phyloP scores from a whole-genome alignment of 2,888 invertebrate species.

The Gymnoscelis rufifasciata region DNA sequence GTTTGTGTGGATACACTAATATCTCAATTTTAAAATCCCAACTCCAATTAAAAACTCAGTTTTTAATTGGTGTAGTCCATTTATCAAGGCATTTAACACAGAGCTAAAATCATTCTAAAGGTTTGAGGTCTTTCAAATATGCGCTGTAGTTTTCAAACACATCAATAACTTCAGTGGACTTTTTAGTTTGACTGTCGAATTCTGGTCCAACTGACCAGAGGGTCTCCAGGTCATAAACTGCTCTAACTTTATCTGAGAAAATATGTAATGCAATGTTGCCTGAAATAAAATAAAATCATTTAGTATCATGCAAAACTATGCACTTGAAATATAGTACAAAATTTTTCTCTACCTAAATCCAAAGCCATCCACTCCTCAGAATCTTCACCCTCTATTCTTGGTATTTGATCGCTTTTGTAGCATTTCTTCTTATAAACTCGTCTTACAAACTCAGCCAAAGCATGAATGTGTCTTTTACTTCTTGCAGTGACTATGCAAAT shows the following conservation, averaged over 20 bases:
- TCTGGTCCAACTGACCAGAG: slow-evolving; percentile 93
- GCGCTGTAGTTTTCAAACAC: slow-evolving; percentile 83
- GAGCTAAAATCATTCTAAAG: slow-evolving; percentile 45
- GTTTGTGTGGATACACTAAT: background rate
- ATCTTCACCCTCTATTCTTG: slow-evolving; percentile 87
- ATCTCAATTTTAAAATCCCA: no score
- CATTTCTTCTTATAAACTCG: slow-evolving; percentile 87
- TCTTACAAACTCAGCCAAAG: slow-evolving; percentile 86
- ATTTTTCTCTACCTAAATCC: slow-evolving; percentile 84
- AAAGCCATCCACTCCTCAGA: slow-evolving; percentile 92
- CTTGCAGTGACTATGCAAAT: slow-evolving; percentile 89
- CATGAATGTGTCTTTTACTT: slow-evolving; percentile 86
- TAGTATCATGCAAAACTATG: background rate
- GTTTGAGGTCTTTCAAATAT: slow-evolving; percentile 81
- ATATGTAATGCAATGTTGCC: slow-evolving; percentile 96
- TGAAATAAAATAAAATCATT: slow-evolving; percentile 56
- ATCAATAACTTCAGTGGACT: slow-evolving; percentile 80
- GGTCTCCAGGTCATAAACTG: slow-evolving; percentile 91
- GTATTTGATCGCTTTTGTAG: slow-evolving; percentile 80
- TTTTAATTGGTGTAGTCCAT: no score
- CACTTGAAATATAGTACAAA: background rate
- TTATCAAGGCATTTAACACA: no score
- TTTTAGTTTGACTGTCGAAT: slow-evolving; percentile 85
- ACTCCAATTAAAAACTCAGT: no score
- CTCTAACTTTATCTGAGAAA: slow-evolving; percentile 84